These are phyloP conservation scores for Epinotia brunnichana DNA, from an alignment of 2,888 invertebrate genomes.

Conservation along the genomic window DNA sequence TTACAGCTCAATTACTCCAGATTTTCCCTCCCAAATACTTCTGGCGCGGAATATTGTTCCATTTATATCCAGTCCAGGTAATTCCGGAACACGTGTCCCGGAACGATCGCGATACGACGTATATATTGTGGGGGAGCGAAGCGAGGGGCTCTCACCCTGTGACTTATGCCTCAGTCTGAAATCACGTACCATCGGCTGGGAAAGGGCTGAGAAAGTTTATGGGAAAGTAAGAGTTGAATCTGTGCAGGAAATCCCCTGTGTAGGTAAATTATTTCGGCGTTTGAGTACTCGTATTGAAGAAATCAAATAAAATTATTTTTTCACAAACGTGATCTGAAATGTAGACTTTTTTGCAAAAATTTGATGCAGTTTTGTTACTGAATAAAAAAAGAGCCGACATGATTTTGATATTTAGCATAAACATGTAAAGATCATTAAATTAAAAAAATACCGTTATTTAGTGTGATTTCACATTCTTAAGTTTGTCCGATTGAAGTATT, in stretches of 20 bases:
- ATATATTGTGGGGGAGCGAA: conserved; percentile 11
- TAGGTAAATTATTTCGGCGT: too few species aligned
- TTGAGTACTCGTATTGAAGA: too few species aligned
- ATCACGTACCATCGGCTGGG: neutral
- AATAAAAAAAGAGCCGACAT: too few species aligned
- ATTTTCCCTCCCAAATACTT: conserved; percentile 1
- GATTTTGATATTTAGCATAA: too few species aligned
- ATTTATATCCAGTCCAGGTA: conserved; percentile 38
- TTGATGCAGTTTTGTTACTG: too few species aligned
- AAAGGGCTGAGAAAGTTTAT: neutral
- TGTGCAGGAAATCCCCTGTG: neutral
- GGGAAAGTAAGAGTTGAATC: conserved; percentile 1
- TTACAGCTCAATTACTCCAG: conserved; percentile 14
- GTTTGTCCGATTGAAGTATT: too few species aligned
- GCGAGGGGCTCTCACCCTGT: neutral
- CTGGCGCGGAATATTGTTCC: conserved; percentile 17
- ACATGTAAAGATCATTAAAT: too few species aligned
- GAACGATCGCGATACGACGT: conserved; percentile 30
- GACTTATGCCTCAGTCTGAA: neutral
- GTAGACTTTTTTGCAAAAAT: too few species aligned
- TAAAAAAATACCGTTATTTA: too few species aligned
- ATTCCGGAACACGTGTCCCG: conserved; percentile 34
- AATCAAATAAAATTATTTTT: too few species aligned
- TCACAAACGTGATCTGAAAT: too few species aligned
- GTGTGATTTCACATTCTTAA: too few species aligned